Conservation (phyloP, 2,797 vertebrate species). For the Tangara arthus region DNA sequence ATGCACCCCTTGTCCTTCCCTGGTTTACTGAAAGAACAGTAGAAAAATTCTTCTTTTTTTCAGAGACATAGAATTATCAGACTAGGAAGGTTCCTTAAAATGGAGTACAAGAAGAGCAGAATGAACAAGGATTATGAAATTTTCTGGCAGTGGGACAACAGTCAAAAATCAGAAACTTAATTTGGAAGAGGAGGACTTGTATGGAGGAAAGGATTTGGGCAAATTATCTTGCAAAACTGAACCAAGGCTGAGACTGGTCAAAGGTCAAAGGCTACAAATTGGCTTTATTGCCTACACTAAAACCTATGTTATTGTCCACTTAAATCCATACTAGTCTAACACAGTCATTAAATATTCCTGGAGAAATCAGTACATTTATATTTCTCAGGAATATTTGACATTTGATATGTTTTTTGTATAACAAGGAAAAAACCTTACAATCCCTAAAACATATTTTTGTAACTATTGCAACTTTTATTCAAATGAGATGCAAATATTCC, state of each 20-base stretch:
- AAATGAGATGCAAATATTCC: neutral
- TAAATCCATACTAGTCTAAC: neutral
- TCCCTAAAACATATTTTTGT: neutral
- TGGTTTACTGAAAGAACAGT: neutral
- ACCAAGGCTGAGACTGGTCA: neutral
- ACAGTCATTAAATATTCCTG: neutral
- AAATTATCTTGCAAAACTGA: neutral
- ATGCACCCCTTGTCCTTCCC: neutral
- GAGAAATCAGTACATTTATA: neutral
- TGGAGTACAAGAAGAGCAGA: neutral
- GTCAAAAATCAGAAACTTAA: neutral
- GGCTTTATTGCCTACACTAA: neutral
- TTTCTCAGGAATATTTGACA: neutral
- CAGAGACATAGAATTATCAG: neutral
- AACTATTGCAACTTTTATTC: neutral
- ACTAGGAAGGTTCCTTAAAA: neutral
- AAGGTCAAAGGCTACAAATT: neutral
- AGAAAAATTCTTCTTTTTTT: neutral
- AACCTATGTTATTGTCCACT: neutral
- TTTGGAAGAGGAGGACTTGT: neutral
- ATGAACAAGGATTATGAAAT: neutral
- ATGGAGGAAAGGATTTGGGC: neutral
- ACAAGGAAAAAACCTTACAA: neutral
- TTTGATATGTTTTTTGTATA: neutral
- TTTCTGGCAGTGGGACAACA: neutral